Conservation (phyloP, 2,113 vertebrate genomes). For the Tichodroma muraria region DNA sequence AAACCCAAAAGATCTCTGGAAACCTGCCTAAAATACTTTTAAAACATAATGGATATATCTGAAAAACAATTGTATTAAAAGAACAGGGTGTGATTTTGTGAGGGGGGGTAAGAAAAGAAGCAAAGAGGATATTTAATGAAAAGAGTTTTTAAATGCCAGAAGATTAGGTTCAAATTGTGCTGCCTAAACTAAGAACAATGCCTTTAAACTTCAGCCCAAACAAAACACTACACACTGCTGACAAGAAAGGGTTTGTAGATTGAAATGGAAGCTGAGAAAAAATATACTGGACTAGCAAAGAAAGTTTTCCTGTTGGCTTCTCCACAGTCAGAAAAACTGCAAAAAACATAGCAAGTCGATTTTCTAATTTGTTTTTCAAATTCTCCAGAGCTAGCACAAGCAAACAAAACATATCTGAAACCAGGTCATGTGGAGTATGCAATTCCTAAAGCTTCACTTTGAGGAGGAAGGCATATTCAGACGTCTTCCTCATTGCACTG, state of each 20-base stretch:
- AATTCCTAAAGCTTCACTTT: background rate
- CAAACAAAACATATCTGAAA: background rate
- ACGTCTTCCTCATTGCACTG: background rate
- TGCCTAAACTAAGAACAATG: background rate
- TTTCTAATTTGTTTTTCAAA: background rate
- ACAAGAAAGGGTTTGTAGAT: background rate
- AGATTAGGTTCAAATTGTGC: background rate
- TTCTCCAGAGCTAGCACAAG: background rate
- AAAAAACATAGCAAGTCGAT: background rate
- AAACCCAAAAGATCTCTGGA: background rate
- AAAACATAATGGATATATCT: background rate
- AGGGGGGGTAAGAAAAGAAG: rapidly evolving
- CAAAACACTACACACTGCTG: background rate
- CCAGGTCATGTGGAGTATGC: background rate
- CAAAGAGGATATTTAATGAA: background rate
- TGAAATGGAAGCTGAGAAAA: background rate
- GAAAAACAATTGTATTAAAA: background rate
- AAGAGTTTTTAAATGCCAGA: background rate
- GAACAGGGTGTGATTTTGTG: background rate
- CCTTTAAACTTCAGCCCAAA: background rate
- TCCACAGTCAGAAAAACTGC: background rate
- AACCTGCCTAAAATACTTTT: background rate
- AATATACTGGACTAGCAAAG: background rate
- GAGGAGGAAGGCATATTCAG: background rate
- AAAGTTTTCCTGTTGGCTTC: background rate